Percentiles rank a stretch among this genome's conserved stretches.
Conservation (phyloP, 1,140 invertebrate genomes). For the Platorchestia sp. region DNA sequence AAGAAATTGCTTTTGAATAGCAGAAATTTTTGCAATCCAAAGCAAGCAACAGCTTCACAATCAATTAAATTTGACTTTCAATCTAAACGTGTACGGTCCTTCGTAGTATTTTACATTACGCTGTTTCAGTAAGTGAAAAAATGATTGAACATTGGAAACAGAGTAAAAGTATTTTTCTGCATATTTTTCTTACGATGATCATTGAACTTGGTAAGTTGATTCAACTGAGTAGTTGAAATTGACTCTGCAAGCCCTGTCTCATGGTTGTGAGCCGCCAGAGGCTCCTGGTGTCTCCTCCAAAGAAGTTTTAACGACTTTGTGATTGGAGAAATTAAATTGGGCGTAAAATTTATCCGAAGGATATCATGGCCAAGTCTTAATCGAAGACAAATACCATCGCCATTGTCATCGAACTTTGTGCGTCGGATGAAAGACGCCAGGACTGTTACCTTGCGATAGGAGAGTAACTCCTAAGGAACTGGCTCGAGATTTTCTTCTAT, state of each 20-base stretch:
- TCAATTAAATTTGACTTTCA: too few species aligned
- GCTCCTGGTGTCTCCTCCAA: conserved; percentile 16
- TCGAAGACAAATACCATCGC: conserved; percentile 26
- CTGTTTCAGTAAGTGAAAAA: not conserved
- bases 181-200: not conserved
- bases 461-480: not conserved
- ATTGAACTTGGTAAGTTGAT: not conserved
- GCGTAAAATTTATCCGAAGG: not conserved
- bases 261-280: not conserved
- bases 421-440: not conserved
- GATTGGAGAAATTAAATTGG: conserved; percentile 45
- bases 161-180: not conserved
- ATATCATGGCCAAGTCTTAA: not conserved
- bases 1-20: too few species aligned
- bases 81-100: too few species aligned
- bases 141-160: not conserved
- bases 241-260: not conserved
- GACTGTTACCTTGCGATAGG: not conserved
- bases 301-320: conserved; percentile 45
- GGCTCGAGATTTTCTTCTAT: not conserved
- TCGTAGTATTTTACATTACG: too few species aligned
- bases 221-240: not conserved
- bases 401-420: conserved; percentile 7
- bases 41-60: too few species aligned
- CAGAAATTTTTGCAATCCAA: too few species aligned